These are phyloP conservation scores for Neuroterus valhalla DNA, from an alignment of 1,140 invertebrate genomes.

Conservation along the genomic window DNA sequence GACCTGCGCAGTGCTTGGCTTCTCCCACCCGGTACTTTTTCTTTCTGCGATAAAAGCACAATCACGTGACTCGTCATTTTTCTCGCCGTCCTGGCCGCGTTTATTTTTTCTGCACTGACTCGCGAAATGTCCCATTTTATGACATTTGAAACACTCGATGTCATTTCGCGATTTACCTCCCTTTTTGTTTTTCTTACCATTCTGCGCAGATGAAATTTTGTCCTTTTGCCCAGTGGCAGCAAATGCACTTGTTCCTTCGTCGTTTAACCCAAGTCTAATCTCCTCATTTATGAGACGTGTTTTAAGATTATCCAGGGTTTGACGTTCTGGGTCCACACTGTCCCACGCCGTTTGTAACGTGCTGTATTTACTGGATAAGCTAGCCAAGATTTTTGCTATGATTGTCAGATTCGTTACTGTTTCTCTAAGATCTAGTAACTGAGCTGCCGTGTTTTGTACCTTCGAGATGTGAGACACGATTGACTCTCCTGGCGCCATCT, in stretches of 20 bases:
- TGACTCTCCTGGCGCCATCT: background rate
- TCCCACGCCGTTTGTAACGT: background rate
- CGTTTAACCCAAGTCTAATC: background rate
- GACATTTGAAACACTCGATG: background rate
- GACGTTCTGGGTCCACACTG: background rate
- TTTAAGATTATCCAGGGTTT: background rate
- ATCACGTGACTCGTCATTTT: background rate
- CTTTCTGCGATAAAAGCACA: background rate
- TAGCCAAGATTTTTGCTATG: background rate
- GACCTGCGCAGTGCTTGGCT: too few relatives aligned
- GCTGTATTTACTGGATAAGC: background rate
- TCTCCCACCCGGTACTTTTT: background rate
- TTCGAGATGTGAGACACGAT: background rate
- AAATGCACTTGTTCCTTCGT: conserved; percentile 12
- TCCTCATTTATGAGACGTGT: background rate
- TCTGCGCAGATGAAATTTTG: too few relatives aligned
- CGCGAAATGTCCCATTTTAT: background rate
- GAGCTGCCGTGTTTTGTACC: background rate
- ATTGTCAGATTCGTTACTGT: background rate
- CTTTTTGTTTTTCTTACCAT: background rate
- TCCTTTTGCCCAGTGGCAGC: background rate
- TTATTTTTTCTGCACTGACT: background rate
- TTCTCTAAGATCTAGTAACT: background rate
- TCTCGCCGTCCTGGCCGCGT: background rate
- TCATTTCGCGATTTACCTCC: background rate